Conservation (phyloP, 2,797 vertebrate species). For the Cyprinella venusta region DNA sequence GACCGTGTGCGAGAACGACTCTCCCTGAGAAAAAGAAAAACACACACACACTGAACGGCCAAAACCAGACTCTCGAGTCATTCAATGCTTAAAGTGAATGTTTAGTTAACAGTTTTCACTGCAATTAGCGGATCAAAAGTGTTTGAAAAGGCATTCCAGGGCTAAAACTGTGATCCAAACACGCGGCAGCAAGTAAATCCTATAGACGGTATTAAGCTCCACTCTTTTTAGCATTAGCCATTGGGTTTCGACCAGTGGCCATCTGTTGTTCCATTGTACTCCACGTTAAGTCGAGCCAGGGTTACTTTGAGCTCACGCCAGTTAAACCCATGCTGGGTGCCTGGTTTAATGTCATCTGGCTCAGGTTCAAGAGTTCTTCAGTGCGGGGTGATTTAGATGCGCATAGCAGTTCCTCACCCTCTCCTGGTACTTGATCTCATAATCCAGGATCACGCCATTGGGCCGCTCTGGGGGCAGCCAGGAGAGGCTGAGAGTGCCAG, state of each 20-base stretch:
- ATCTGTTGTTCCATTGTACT: conserved; percentile 61
- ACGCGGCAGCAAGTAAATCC: conserved; percentile 30
- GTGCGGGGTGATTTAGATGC: conserved; percentile 48
- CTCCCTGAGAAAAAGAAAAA: conserved; percentile 69
- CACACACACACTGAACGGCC: neutral
- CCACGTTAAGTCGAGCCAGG: conserved; percentile 51
- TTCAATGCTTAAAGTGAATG: conserved; percentile 8
- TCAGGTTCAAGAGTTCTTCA: conserved; percentile 48
- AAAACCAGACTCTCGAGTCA: conserved; percentile 1
- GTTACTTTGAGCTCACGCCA: conserved; percentile 52
- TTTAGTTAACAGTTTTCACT: conserved; percentile 40
- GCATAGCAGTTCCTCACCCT: conserved; percentile 80
- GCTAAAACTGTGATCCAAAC: conserved; percentile 28
- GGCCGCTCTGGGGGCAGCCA: conserved; percentile 95
- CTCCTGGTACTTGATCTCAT: conserved; percentile 97
- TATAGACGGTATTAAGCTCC: conserved; percentile 40
- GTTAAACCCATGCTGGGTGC: conserved; percentile 49
- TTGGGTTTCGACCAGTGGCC: conserved; percentile 53
- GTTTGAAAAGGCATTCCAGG: conserved; percentile 27
- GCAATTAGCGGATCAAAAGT: conserved; percentile 36
- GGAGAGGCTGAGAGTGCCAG: conserved; percentile 92
- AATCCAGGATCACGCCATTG: conserved; percentile 98
- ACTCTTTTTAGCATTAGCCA: conserved; percentile 55
- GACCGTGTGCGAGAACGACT: conserved; percentile 90
- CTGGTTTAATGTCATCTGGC: conserved; percentile 52